Base-by-base conservation (phyloP, 2,888 invertebrate species). In the Pimpla rufipes region DNA sequence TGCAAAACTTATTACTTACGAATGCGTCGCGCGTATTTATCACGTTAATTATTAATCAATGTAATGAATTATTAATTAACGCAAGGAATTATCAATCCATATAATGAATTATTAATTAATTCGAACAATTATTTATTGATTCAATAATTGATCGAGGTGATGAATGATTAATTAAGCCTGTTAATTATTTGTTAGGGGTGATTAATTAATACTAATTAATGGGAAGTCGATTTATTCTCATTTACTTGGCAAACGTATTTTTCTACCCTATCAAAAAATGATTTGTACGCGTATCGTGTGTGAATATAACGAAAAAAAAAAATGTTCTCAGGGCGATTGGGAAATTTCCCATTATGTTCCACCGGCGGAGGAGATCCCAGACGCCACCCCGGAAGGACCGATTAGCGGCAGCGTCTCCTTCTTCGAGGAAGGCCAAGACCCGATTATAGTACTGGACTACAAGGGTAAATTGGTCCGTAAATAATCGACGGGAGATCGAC, bases 371-470 rank as follows among this genome's bases (percentile, higher is more conserved):
- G 55, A 52, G 10, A 37, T 87, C n/a, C 84, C 84, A 29, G 50
- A 83, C n/a, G 77, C 50, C 29, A 0, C 71, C 10, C 84, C 84
- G 11, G 85, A 86, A 11, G 84, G 84, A 29, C 47, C 37, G n/a
- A 0, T 82, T 0, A 10, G 13, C 1, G 83, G 70, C 2, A 7
- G 5, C 7, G 2, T 77, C 0, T 16, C 16, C 2, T 1, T 86
- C 8, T 55, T 76, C 37, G 80, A 84, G 68, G 73, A 78, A 42
- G 86, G 74, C 47, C 64, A 83, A 45, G 71, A 73, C 5, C 80
- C 85, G 1, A 67, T 64, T 29, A 7, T 79, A 13, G 11, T 45
- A 8, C 42, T 85, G 2, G 55, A 71, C 2, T 71, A 13, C 11
- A 67, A 76, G 35, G 83, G 40, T 0, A 50, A 68, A 64, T 29